Evolutionary conservation across 2,888 invertebrate genomes (phyloP), one percentile per base, ranked within the genome.

Genomic region (Sinopyrophorus schimmeli): DNA sequence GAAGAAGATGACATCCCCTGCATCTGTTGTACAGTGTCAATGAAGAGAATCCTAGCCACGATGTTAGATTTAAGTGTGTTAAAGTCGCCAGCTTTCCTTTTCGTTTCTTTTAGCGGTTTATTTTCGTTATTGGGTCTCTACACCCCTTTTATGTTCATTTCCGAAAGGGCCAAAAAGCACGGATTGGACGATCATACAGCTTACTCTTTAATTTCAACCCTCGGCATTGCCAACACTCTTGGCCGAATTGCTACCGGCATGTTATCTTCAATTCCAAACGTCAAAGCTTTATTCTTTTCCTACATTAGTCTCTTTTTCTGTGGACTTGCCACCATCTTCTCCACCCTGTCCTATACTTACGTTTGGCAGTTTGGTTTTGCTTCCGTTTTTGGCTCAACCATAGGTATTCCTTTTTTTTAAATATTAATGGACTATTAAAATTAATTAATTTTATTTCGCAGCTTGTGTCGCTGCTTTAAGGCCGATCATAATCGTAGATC

Each of bases 401-500:
- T 86, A 59, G 85, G 87, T 87, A n/a, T n/a, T n/a, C n/a, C n/a
- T n/a, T n/a, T n/a, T n/a, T n/a, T n/a, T n/a, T n/a, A n/a, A n/a
- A n/a, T n/a, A n/a, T n/a, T n/a, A n/a, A n/a, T n/a, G n/a, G n/a
- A n/a, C n/a, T n/a, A n/a, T n/a, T n/a, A n/a, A n/a, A n/a, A 18
- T 5, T 20, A 24, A 28, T 28, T 20, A 9, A 35, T 42, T 43
- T 26, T 11, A 17, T 75, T 78, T 40, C 72, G n/a, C n/a, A 89
- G 91, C 90, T 12, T 84, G 84, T 26, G 87, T 84, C 66, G 82
- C 87, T 5, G 83, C 89, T 0, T 73, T 91, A 32, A 80, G 89
- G 52, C 84, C 90, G 14, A 82, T 90, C 37, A 79, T 91, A 38
- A 84, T 94, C 35, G 96, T 96, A 12, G 95, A 97, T 66, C 80